phyloP scores from a whole-genome alignment of 37 sponge, comb jelly and placozoan genomes.

The Hormiphora californensis region DNA sequence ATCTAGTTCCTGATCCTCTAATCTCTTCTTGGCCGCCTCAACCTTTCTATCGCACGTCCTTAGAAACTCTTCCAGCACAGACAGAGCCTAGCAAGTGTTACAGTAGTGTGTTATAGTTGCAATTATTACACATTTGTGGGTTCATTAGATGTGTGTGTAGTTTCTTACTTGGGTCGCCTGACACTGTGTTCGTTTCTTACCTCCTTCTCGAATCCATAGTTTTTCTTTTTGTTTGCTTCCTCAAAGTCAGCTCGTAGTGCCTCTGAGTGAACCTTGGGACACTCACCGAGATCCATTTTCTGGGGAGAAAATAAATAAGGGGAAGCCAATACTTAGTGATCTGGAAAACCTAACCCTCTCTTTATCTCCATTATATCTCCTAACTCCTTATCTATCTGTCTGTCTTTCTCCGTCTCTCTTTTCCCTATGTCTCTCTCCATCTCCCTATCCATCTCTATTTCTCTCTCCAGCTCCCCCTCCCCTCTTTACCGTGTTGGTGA shows the following conservation, averaged over 20 bases:
- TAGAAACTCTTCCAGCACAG: slow-evolving; percentile 63
- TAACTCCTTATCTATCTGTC: too few relatives aligned
- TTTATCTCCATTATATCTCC: too few relatives aligned
- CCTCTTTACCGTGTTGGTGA: slow-evolving; percentile 86
- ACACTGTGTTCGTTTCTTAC: slow-evolving; percentile 53
- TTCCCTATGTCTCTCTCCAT: too few relatives aligned
- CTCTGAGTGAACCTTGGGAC: slow-evolving; percentile 79
- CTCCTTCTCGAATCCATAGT: slow-evolving; percentile 92
- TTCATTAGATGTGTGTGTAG: background rate
- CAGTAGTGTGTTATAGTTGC: background rate
- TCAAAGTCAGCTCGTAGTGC: slow-evolving; percentile 81
- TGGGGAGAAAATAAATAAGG: slow-evolving; percentile 10
- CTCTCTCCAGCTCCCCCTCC: too few relatives aligned
- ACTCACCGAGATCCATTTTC: slow-evolving; percentile 84
- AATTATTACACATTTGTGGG: background rate
- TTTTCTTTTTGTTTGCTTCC: slow-evolving; percentile 70
- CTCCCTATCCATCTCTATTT: too few relatives aligned
- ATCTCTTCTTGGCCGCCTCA: slow-evolving; percentile 70
- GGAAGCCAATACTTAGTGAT: background rate
- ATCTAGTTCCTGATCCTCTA: slow-evolving; percentile 71
- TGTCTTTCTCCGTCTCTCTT: too few relatives aligned
- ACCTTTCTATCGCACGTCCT: slow-evolving; percentile 87
- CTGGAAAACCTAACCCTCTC: background rate
- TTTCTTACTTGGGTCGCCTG: too few relatives aligned
- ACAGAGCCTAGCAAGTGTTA: slow-evolving; percentile 53